Evolutionary conservation across 2,113 vertebrate genomes (phyloP).

Genomic region (Alethe diademata): DNA sequence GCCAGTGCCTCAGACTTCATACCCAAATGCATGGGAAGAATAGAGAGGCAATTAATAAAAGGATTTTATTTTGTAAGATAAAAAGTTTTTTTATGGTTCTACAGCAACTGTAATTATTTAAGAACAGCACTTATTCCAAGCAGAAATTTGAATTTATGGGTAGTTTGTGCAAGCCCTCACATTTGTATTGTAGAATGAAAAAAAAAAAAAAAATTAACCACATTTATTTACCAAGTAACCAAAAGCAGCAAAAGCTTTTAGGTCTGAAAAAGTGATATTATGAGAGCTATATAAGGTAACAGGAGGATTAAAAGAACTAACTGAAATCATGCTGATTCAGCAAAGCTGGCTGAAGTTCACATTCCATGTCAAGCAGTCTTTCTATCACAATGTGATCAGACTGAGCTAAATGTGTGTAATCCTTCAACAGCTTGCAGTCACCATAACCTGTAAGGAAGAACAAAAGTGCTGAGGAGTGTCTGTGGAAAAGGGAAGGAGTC

Average conservation of each 20-base stretch:
- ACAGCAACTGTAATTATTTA: neutral
- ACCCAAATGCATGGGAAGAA: neutral
- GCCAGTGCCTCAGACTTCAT: constrained; percentile 18
- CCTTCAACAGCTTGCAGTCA: neutral
- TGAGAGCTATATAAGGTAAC: neutral
- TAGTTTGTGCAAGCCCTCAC: neutral
- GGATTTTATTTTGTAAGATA: neutral
- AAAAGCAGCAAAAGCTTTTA: neutral
- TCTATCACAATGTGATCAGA: neutral
- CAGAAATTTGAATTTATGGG: neutral
- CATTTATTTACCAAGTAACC: neutral
- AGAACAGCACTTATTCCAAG: neutral
- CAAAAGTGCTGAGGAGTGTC: neutral
- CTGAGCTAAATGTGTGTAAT: neutral
- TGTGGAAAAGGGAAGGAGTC: neutral
- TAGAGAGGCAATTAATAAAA: neutral
- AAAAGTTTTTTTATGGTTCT: neutral
- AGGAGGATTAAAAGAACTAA: neutral
- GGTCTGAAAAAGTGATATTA: neutral
- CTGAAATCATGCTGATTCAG: neutral
- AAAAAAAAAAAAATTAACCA: neutral
- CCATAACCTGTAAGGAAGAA: neutral
- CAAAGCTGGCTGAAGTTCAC: neutral
- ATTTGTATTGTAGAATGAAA: neutral
- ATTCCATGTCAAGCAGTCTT: neutral